Evolutionary conservation across 2,797 vertebrate species (phyloP), one percentile per base, ranked within the genome.

Genomic region (Trichosurus vulpecula): DNA sequence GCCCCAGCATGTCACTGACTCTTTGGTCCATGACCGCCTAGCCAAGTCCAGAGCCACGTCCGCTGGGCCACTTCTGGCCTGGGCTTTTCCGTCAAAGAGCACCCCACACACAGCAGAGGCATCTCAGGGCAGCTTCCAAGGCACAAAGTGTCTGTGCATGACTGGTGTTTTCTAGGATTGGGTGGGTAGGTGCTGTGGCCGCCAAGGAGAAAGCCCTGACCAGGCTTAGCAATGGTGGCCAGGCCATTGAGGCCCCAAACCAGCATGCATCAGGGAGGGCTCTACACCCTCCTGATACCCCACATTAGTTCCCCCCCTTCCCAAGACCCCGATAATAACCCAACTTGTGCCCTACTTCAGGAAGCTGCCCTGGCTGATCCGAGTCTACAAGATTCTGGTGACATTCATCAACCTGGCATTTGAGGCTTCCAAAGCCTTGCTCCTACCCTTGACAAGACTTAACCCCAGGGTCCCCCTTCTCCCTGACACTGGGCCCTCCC

Each of bases 11-110:
- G 58, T 31, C 58, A 61, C 30, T 12, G 12, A 61, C 30, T 61
- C 30, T 35, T 35, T 14, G 3, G 11, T 74, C 61, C 1, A 19
- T 16, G 4, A 19, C 5, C 2, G 0, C n/a, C 16, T 1, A 41
- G 16, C 35, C 16, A 19, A n/a, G 4, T 35, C 58, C 58, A 19
- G 61, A 35, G 61, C 35, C 16, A 22, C 1, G 35, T 16, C 6
- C 61, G 74, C 14, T 22, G 16, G 6, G 14, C 8, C 35, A 66
- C 14, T 4, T 9, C n/a, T 25, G n/a, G n/a, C n/a, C 66, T 25
- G 0, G 66, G n/a, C 58, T 35, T 35, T 11, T 11, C 29, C 0
- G 0, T 30, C 29, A 55, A 55, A 55, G 22, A 55, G 22, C 57
- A 57, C 57, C 31, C 58, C 58, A 35, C 10, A 61, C 58, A 66